A percentile compares a stretch with the other conserved stretches of the same genome.
phyloP scores from a whole-genome alignment of 2,888 invertebrate genomes.

The Pegoplata infirma region DNA sequence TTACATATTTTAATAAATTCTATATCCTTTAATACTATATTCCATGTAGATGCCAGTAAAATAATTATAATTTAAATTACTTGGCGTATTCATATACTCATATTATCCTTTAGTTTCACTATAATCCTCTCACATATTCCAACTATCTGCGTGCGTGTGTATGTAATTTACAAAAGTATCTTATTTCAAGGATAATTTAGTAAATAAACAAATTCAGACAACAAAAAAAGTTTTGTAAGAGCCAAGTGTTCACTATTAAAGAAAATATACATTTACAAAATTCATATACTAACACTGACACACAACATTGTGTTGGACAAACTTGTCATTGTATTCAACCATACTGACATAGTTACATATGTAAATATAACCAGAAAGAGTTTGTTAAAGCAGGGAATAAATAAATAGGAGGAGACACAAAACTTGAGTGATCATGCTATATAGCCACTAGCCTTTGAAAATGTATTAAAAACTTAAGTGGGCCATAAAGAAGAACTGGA shows the following conservation, averaged over 20 bases:
- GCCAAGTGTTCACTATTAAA: not conserved
- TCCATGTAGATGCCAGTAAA: slow-evolving; percentile 8
- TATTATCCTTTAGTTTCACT: not conserved
- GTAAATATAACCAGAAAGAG: not conserved
- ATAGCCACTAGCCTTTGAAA: no score
- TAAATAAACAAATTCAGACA: slow-evolving; percentile 40
- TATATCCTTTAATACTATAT: not conserved
- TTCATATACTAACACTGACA: no score
- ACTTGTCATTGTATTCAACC: not conserved
- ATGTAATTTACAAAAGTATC: slow-evolving; percentile 24
- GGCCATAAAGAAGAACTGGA: no score
- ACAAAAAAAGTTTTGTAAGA: not conserved
- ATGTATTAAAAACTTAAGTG: no score
- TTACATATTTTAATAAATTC: no score
- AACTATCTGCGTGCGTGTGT: not conserved
- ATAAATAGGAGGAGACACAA: no score
- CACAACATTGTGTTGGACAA: not conserved
- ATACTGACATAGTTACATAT: not conserved
- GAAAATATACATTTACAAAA: no score
- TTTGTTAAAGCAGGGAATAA: no score
- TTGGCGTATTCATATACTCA: slow-evolving; percentile 4
- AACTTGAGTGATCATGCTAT: no score
- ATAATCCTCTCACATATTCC: not conserved
- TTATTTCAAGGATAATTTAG: slow-evolving; percentile 59
- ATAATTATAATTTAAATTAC: slow-evolving; percentile 54